Evolutionary conservation across 2,797 vertebrate species (phyloP), one percentile per base, ranked within the genome.

Genomic region (Centroberyx gerrardi): DNA sequence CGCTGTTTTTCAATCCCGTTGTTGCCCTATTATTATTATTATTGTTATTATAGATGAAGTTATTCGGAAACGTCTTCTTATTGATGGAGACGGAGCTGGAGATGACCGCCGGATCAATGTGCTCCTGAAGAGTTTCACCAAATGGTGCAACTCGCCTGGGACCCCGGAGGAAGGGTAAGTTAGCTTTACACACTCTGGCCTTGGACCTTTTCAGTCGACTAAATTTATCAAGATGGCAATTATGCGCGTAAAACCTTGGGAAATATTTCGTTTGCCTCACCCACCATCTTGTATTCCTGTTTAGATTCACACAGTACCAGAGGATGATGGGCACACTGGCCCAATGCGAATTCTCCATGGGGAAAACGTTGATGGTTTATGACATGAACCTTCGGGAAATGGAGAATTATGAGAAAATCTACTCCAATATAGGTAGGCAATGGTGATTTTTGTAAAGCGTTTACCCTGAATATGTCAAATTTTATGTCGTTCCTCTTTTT

Each of bases 371-470:
- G 70, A 95, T 99, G 81, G 98, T 99, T 5, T 98, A 99, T 66
- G 96, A 99, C 74, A 99, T 99, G 98, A 99, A 99, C 91, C 95
- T 99, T 56, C 95, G 95, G 82, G 98, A 99, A 93, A 99, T 99
- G 98, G 98, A 99, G 79, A 99, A 99, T 74, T 99, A 99, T 72
- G 98, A 98, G 92, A 97, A 95, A 89, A 99, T 98, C 84, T 99
- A 99, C 87, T 90, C 94, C 33, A 96, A 98, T 74, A 99, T 99
- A 87, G 98, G 98, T 99, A 95, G 89, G 82, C 44, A 70, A 72
- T 0, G 0, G 0, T 0, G 17, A 8, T 69, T 31, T 65, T 46
- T 18, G 18, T 59, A 18, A 40, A 40, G 13, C 4, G 4, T 13
- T 6, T 29, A 13, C 10, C 12, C 17, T 9, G 2, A 1, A 33